Base-by-base conservation (phyloP, 2,113 vertebrate species). In the Pycnonotus jocosus region DNA sequence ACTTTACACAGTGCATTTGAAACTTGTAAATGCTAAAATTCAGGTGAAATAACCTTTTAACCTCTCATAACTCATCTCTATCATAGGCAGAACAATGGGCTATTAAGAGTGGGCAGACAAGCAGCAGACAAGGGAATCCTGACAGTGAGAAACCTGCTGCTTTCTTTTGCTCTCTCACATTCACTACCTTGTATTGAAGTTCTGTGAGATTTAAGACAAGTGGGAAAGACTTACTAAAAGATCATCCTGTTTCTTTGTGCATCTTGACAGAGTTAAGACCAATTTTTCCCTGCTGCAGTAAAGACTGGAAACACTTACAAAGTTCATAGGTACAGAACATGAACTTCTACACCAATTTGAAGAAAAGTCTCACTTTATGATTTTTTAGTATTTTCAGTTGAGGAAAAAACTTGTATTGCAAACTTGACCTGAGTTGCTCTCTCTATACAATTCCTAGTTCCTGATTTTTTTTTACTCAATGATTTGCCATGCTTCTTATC, bases 41-140 rank as follows among this genome's bases (percentile, higher is more conserved):
- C n/a, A n/a, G n/a, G 11, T 64, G 44, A 80, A 71, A 85, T 37
- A 1, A 54, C 51, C 47, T 70, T 74, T 60, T 68, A 82, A 54
- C 7, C 5, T 56, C 23, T 69, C 4, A 19, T 80, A 37, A 69
- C 22, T 76, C 3, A 38, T 31, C 16, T 78, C 33, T 33, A 4
- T 23, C 35, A 31, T 21, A 51, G 6, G 20, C 4, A 72, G 44
- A 74, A 33, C 19, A 50, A 58, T 0, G 0, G 3, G 22, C 4
- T 6, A 65, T 35, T 47, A 78, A 19, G 86, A 56, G 47, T 0
- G 0, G 33, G 20, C 38, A 81, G 51, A 54, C 3, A 78, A 78
- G 54, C 45, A 66, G 44, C 24, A 40, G 85, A 35, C 13, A 8
- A 20, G 7, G 18, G 6, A 0, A 58, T 37, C 38, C 44, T 19